Percentiles rank a stretch among this genome's conserved stretches.
These are phyloP conservation scores for Aplodontia rufa DNA, from an alignment of 2,113 vertebrate species.

Conservation along the genomic window DNA sequence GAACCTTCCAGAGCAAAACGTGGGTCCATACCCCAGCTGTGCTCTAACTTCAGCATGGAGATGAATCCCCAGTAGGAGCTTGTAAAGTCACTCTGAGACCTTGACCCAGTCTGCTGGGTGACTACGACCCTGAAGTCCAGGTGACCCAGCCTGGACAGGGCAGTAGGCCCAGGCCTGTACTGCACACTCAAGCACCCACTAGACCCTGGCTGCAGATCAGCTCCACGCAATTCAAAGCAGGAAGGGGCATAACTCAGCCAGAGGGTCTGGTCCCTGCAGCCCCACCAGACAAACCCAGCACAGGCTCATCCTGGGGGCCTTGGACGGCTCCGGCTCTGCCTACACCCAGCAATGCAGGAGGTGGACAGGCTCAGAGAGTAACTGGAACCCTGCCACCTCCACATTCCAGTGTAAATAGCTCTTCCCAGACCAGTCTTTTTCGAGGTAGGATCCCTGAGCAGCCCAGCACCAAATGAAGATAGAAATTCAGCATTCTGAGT, in stretches of 20 bases:
- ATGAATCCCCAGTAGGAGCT: not conserved
- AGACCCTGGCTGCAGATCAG: not conserved
- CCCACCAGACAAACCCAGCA: not conserved
- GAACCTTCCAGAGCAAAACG: no score
- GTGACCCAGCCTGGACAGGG: accelerated
- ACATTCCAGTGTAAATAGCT: not conserved
- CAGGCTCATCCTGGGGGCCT: not conserved
- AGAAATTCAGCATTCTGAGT: not conserved
- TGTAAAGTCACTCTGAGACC: not conserved
- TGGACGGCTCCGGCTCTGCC: not conserved
- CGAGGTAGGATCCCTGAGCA: not conserved
- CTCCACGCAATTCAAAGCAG: not conserved
- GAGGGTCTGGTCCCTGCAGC: accelerated
- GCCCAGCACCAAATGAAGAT: not conserved
- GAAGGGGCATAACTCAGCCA: not conserved
- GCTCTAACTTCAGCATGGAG: not conserved
- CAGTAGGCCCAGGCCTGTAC: accelerated
- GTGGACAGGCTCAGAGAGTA: not conserved
- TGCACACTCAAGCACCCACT: not conserved
- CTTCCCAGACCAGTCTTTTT: not conserved
- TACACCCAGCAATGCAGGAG: not conserved
- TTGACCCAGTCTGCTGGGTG: not conserved
- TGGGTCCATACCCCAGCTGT: no score
- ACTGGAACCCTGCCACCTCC: not conserved
- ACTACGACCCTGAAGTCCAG: not conserved